These are phyloP conservation scores for Pseudomugil gertrudae DNA, from an alignment of 2,797 vertebrate species.

Conservation along the genomic window DNA sequence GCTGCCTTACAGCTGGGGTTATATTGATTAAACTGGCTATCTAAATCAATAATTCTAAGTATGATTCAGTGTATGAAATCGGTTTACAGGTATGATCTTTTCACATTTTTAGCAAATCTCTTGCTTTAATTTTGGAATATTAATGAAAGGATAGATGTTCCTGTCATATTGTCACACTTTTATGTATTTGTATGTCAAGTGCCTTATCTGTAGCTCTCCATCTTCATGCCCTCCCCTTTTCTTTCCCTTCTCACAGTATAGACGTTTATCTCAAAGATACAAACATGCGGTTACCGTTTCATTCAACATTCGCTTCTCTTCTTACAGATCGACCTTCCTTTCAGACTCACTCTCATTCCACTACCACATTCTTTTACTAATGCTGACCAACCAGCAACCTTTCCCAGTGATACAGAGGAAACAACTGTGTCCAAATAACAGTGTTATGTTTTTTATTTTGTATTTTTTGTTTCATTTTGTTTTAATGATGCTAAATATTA, in stretches of 20 bases:
- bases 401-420: slow-evolving; percentile 56
- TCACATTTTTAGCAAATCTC: slow-evolving; percentile 23
- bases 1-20: slow-evolving; percentile 53
- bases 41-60: slow-evolving; percentile 50
- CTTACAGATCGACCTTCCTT: slow-evolving; percentile 25
- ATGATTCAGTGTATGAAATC: slow-evolving; percentile 64
- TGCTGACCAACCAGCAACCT: slow-evolving; percentile 66
- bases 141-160: slow-evolving; percentile 31
- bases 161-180: slow-evolving; percentile 59
- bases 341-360: slow-evolving; percentile 55
- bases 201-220: slow-evolving; percentile 72
- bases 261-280: slow-evolving; percentile 2
- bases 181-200: slow-evolving; percentile 70
- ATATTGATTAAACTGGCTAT: slow-evolving; percentile 34
- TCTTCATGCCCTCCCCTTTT: slow-evolving; percentile 48
- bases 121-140: slow-evolving; percentile 21
- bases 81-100: slow-evolving; percentile 54
- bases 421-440: slow-evolving; percentile 69
- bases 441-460: slow-evolving; percentile 69
- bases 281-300: slow-evolving; percentile 17
- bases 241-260: slow-evolving; percentile 42
- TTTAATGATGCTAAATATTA: slow-evolving; percentile 74
- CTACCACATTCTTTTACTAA: slow-evolving; percentile 63
- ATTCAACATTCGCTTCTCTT: slow-evolving; percentile 21
- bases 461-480: slow-evolving; percentile 39